Evolutionary conservation across 2,113 vertebrate genomes (phyloP).

Genomic region (Camelus bactrianus): DNA sequence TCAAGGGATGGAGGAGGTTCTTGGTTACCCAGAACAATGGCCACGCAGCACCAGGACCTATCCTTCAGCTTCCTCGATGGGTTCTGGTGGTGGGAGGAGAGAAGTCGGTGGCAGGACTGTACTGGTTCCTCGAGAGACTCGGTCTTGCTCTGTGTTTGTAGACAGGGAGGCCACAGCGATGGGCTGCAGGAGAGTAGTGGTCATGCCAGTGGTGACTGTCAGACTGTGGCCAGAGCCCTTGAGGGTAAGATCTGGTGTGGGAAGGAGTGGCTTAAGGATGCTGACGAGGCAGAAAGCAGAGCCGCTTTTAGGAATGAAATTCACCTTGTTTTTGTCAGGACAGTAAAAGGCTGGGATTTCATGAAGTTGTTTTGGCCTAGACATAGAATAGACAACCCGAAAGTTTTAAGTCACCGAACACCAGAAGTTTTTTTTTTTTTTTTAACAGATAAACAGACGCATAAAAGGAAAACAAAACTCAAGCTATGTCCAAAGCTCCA

Average conservation of each 20-base stretch:
- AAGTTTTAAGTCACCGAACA: constrained; percentile 58
- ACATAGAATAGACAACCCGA: constrained; percentile 80
- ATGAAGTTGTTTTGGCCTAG: constrained; percentile 95
- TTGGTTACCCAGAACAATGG: not conserved
- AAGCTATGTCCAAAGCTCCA: not conserved
- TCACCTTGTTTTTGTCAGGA: constrained; percentile 99
- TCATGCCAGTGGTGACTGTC: constrained; percentile 92
- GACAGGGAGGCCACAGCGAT: constrained; percentile 90
- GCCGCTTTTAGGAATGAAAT: constrained; percentile 99
- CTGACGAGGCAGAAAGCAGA: constrained; percentile 99
- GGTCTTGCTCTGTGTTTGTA: constrained; percentile 90
- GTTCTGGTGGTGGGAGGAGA: constrained; percentile 90
- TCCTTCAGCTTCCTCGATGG: constrained; percentile 95
- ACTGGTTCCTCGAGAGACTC: constrained; percentile 91
- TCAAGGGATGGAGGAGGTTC: constrained; percentile 64
- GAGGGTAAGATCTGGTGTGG: constrained; percentile 95
- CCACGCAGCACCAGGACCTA: constrained; percentile 76
- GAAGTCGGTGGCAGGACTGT: constrained; percentile 91
- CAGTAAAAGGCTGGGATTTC: constrained; percentile 97
- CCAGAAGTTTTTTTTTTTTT: not conserved
- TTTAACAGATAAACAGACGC: not conserved
- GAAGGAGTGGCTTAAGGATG: constrained; percentile 98
- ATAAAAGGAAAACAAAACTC: constrained; percentile 23
- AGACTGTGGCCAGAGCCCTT: constrained; percentile 93
- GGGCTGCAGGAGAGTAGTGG: constrained; percentile 90